phyloP scores from a whole-genome alignment of 2,113 vertebrate genomes.

The Entosphenus tridentatus region DNA sequence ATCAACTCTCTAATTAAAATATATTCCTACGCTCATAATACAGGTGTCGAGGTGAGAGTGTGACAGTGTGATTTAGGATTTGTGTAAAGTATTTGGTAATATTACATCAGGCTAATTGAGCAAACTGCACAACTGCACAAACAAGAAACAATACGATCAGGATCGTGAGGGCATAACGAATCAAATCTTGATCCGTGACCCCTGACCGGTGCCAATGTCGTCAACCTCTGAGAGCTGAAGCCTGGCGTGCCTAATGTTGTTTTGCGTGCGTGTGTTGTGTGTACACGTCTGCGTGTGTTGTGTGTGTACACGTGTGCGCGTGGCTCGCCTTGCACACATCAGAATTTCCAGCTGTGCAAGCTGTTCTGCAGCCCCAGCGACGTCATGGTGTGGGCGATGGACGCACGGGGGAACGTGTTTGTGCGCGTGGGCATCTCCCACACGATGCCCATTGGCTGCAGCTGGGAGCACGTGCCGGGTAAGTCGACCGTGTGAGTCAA shows the following conservation, averaged over 20 bases:
- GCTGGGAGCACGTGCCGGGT: slow-evolving; percentile 89
- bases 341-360: slow-evolving; percentile 2
- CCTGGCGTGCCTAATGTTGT: background rate
- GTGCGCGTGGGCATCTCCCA: slow-evolving; percentile 62
- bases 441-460: slow-evolving; percentile 80
- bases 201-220: background rate
- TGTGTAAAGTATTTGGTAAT: too few species aligned
- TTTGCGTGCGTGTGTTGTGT: background rate
- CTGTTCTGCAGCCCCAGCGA: slow-evolving; percentile 51
- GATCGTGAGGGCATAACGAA: background rate
- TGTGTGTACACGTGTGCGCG: background rate
- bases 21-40: too few species aligned
- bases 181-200: background rate
- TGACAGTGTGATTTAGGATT: too few species aligned
- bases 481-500: slow-evolving; percentile 10
- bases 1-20: too few species aligned
- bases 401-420: slow-evolving; percentile 54
- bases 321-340: background rate
- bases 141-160: too few species aligned
- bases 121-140: too few species aligned
- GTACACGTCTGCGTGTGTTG: background rate
- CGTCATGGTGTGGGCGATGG: slow-evolving; percentile 62
- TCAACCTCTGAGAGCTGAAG: background rate
- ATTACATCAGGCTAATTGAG: too few species aligned
- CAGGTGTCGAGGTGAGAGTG: too few species aligned